Percentiles rank a stretch among this genome's conserved stretches.
Evolutionary conservation across 2,797 vertebrate species (phyloP).

Genomic region (Lycodopsis pacificus): DNA sequence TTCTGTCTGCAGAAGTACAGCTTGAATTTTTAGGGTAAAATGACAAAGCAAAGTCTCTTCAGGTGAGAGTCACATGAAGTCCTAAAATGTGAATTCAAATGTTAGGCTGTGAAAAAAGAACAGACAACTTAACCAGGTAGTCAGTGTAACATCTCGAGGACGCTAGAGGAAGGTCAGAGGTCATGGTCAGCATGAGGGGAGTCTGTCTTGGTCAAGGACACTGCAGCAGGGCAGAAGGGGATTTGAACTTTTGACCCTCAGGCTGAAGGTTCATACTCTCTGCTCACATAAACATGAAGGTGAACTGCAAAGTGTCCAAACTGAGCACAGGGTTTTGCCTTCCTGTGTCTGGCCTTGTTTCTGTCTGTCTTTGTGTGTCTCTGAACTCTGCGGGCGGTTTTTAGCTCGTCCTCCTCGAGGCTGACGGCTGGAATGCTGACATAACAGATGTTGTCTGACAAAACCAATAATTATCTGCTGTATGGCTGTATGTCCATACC

Average conservation of each 20-base stretch:
- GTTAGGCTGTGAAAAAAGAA: not conserved
- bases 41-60: not conserved
- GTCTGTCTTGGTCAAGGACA: slow-evolving; percentile 64
- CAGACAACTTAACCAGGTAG: not conserved
- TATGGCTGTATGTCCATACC: slow-evolving; percentile 59
- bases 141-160: slow-evolving; percentile 4
- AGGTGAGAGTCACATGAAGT: not conserved
- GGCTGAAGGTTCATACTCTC: slow-evolving; percentile 26
- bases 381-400: slow-evolving; percentile 58
- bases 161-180: slow-evolving; percentile 42
- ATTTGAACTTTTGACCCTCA: slow-evolving; percentile 64
- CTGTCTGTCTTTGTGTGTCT: slow-evolving; percentile 21
- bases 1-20: not conserved
- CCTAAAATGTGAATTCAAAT: slow-evolving; percentile 14
- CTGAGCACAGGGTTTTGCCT: not conserved
- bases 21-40: not conserved
- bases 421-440: slow-evolving; percentile 77
- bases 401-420: slow-evolving; percentile 56
- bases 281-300: slow-evolving; percentile 21
- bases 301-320: slow-evolving; percentile 32
- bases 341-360: slow-evolving; percentile 43
- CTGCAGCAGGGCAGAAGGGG: slow-evolving; percentile 34
- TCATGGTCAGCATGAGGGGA: slow-evolving; percentile 61
- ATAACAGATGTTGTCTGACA: slow-evolving; percentile 82
- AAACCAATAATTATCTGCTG: slow-evolving; percentile 76